Base-by-base conservation (phyloP, 2,888 invertebrate species). In the Acleris holmiana region DNA sequence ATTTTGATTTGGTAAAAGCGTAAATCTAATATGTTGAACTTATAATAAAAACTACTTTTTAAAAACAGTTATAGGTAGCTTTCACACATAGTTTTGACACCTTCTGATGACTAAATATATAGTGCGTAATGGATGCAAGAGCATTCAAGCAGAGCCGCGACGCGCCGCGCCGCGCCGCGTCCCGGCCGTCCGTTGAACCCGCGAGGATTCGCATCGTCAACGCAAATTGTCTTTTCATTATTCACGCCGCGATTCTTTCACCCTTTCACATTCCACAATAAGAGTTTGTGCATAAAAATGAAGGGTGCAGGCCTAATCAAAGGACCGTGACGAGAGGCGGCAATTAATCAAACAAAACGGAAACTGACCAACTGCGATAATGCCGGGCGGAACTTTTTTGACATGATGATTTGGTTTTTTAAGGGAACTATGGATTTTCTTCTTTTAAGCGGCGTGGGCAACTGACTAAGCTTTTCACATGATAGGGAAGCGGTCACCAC, bases 161-260 rank as follows among this genome's bases (percentile, higher is more conserved):
- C 53, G 69, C 71, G 71, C 68, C 67, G 69, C 63, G 53, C 71
- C 67, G 70, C 69, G 69, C 71, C 71, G 71, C 76, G 82, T 80
- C 74, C 77, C 71, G 70, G 72, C 47, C 79, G 88, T 84, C 79
- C 85, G 79, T 87, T 87, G 86, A 89, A 87, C 86, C 83, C 79
- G 72, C 76, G 76, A 82, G 85, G 79, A 86, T 85, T 87, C 83
- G 79, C 82, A 80, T 83, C 83, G 82, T 82, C 82, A 79, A 86
- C 87, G 86, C 84, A 88, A 87, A 89, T 86, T 86, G 87, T 88
- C 85, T 87, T 87, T 89, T 84, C 86, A 89, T 89, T 88, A 89
- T 89, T 88, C 88, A 89, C 85, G 80, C 85, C 74, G 82, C 82
- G 83, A 88, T 86, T 85, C 86, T 88, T 87, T 83, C 77, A 71